Evolutionary conservation across 2,797 vertebrate genomes (phyloP), one percentile per base, ranked within the genome.

Genomic region (Hydrophis major): DNA sequence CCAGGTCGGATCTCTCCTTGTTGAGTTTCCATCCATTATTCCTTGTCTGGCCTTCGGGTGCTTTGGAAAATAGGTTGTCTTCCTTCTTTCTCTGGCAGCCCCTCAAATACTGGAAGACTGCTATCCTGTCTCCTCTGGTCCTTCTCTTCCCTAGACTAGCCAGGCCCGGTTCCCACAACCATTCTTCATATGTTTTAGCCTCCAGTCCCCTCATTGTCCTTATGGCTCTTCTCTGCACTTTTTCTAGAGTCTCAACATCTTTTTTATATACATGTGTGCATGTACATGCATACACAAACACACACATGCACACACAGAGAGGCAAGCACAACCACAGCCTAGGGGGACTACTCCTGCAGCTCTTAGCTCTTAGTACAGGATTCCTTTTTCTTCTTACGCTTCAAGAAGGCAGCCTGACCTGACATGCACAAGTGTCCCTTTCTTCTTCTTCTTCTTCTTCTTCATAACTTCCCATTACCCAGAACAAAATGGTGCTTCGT

Each of bases 91-190:
- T 63, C 27, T 0, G 61, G 61, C 3, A 63, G 61, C 61, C 3
- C 3, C 3, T 63, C 27, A 4, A 28, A 63, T 63, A 63, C 1
- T 28, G 61, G 61, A 13, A 63, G 61, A 0, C 60, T 63, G 61
- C 25, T 12, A 0, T 25, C 22, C 0, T 27, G 22, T 61, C 22
- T 61, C 22, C 22, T 7, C 22, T 61, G 7, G 22, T 61, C 22
- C 59, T 25, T 61, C 61, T 63, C 27, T 63, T 63, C 61, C 11
- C 25, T 27, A 61, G 25, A 27, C 61, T 4, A 12, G 25, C 10
- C 60, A 61, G 1, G 25, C 60, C 60, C 60, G 11, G 10, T 61
- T 11, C 25, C 10, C 27, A 25, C 25, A 61, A 61, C 25, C 0
- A 1, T 61, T 4, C 59, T 0, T 27, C 10, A 0, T 27, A 0